Conservation (phyloP, 2,797 vertebrate genomes). For the Helarctos malayanus region DNA sequence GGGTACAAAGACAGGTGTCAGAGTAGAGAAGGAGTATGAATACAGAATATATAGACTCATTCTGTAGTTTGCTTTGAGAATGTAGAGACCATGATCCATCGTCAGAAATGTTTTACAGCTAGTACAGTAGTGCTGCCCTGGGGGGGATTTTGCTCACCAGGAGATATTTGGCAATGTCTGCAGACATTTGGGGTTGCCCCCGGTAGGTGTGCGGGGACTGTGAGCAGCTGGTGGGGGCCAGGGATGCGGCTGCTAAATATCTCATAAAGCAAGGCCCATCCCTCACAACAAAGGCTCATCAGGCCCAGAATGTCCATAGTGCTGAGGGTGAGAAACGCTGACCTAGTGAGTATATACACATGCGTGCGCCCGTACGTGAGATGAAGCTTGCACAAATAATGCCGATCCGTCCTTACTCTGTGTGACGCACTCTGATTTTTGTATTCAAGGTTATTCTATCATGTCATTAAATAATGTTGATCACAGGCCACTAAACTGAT, state of each 20-base stretch:
- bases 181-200: neutral
- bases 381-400: neutral
- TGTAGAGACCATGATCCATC: neutral
- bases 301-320: neutral
- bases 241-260: neutral
- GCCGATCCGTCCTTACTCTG: neutral
- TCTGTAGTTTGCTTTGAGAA: neutral
- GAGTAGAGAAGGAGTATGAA: neutral
- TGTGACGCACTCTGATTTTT: neutral
- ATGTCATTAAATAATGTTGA: neutral
- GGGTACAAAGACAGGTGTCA: neutral
- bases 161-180: neutral
- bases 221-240: too few species aligned
- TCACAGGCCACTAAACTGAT: neutral
- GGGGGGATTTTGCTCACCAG: neutral
- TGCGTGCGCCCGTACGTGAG: accelerated
- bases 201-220: neutral
- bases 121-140: neutral
- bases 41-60: neutral
- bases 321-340: neutral
- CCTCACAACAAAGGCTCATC: neutral
- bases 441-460: neutral
- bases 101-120: neutral
- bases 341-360: accelerated
- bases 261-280: neutral